Evolutionary conservation across 2,113 vertebrate species (phyloP).

Genomic region (Osmerus eperlanus): DNA sequence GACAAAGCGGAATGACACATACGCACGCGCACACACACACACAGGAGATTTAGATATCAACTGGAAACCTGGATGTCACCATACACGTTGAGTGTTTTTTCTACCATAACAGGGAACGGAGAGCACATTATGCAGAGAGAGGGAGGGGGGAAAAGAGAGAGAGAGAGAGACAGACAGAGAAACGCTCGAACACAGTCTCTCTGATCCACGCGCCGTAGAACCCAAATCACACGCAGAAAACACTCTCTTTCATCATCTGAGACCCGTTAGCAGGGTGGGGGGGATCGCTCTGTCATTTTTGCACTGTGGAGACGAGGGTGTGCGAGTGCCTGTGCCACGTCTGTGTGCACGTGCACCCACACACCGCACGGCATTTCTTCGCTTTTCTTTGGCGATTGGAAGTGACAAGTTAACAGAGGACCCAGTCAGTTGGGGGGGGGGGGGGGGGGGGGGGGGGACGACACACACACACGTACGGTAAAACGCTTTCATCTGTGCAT

Average conservation of each 20-base stretch:
- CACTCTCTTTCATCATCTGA: slow-evolving; percentile 69
- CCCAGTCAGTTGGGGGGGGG: slow-evolving; percentile 49
- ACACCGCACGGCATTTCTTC: slow-evolving; percentile 81
- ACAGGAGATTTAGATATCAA: slow-evolving; percentile 59
- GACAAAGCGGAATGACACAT: neutral
- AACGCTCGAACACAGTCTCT: slow-evolving; percentile 32
- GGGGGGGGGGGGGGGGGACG: slow-evolving; percentile 52
- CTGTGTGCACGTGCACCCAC: slow-evolving; percentile 53
- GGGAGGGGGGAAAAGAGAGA: neutral
- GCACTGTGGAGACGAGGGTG: slow-evolving; percentile 16
- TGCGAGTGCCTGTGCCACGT: neutral
- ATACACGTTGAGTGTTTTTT: slow-evolving; percentile 47
- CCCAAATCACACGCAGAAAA: slow-evolving; percentile 48
- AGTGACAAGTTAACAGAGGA: slow-evolving; percentile 81
- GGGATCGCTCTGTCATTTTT: slow-evolving; percentile 53
- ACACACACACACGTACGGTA: slow-evolving; percentile 58
- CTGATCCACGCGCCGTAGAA: slow-evolving; percentile 41
- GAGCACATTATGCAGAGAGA: slow-evolving; percentile 21
- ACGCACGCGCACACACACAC: slow-evolving; percentile 1
- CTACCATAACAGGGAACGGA: slow-evolving; percentile 21
- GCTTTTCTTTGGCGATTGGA: slow-evolving; percentile 79
- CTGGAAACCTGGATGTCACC: slow-evolving; percentile 60
- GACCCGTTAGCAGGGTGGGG: slow-evolving; percentile 40
- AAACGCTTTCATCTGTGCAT: slow-evolving; percentile 80
- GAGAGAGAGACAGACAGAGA: slow-evolving; percentile 20